phyloP scores from a whole-genome alignment of 1,140 invertebrate species.

The Cepaea nemoralis region DNA sequence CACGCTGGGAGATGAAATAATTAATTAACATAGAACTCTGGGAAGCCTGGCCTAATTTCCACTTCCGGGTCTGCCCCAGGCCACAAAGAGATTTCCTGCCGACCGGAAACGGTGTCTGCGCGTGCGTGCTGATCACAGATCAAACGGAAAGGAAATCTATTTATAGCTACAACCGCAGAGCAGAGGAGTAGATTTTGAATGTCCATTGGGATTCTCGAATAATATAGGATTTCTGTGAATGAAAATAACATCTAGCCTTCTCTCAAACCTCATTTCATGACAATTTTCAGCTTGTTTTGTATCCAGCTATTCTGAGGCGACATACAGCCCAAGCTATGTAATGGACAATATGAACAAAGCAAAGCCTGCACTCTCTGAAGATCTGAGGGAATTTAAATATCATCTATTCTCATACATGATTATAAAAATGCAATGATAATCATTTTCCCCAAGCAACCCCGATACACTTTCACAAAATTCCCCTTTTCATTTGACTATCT shows the following conservation, averaged over 20 bases:
- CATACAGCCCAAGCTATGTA: not conserved
- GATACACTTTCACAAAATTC: not conserved
- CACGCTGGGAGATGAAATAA: conserved; percentile 28
- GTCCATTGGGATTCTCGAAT: not conserved
- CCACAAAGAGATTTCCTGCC: conserved; percentile 34
- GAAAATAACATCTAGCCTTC: not conserved
- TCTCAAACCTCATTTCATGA: not conserved
- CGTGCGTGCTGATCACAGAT: conserved; percentile 35
- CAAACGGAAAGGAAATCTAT: conserved; percentile 28
- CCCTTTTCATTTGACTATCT: not conserved
- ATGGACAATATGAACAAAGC: not conserved
- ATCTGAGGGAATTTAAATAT: conserved; percentile 3
- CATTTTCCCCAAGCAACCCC: not conserved
- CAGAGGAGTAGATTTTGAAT: not conserved
- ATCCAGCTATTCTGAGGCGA: not conserved
- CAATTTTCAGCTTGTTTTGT: not conserved
- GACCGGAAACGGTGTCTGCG: conserved; percentile 32
- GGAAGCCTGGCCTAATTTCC: conserved; percentile 34
- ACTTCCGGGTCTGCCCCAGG: conserved; percentile 27
- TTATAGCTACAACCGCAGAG: not conserved
- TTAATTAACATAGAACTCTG: conserved; percentile 24
- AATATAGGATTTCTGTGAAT: not conserved
- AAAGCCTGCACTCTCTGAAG: not conserved
- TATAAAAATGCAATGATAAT: not conserved
- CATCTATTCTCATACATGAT: not conserved